Conservation (phyloP, 1,140 invertebrate species). For the Pseudobourletiella spinata region DNA sequence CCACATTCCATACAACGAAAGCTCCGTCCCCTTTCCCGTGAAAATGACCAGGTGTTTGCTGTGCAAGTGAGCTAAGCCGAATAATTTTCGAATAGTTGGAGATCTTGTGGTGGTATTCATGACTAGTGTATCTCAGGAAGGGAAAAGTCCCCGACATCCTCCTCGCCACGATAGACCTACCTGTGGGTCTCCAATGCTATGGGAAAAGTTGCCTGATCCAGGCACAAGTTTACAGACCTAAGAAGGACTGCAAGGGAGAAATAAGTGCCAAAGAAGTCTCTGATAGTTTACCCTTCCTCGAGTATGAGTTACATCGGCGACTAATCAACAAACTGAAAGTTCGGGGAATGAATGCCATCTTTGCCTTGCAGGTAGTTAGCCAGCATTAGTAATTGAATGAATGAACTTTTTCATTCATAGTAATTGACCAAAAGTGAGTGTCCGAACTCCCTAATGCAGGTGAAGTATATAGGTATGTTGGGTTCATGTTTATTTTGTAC, state of each 20-base stretch:
- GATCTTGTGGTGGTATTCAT: too few relatives aligned
- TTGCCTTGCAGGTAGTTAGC: slow-evolving; percentile 61
- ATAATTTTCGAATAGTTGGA: too few relatives aligned
- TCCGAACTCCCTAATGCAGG: background rate
- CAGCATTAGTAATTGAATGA: background rate
- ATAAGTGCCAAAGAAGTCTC: slow-evolving; percentile 88
- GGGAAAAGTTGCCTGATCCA: slow-evolving; percentile 68
- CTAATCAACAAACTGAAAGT: slow-evolving; percentile 83
- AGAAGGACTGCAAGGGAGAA: slow-evolving; percentile 71
- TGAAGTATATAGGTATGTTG: background rate
- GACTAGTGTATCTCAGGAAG: slow-evolving; percentile 51
- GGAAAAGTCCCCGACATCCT: slow-evolving; percentile 82
- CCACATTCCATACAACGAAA: slow-evolving; percentile 69
- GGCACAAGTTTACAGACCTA: slow-evolving; percentile 65
- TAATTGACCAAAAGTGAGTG: background rate
- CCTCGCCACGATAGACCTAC: slow-evolving; percentile 78
- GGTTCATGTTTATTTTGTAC: background rate
- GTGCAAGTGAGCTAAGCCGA: slow-evolving; percentile 54
- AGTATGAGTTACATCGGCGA: slow-evolving; percentile 89
- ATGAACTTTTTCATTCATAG: background rate
- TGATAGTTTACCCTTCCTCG: slow-evolving; percentile 82
- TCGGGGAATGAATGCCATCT: slow-evolving; percentile 88
- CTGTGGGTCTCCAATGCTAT: slow-evolving; percentile 59
- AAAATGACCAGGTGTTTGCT: slow-evolving; percentile 56
- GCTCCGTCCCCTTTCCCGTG: slow-evolving; percentile 59